phyloP scores from a whole-genome alignment of 92 coral and sea anemone species.

The Siderastrea radians region DNA sequence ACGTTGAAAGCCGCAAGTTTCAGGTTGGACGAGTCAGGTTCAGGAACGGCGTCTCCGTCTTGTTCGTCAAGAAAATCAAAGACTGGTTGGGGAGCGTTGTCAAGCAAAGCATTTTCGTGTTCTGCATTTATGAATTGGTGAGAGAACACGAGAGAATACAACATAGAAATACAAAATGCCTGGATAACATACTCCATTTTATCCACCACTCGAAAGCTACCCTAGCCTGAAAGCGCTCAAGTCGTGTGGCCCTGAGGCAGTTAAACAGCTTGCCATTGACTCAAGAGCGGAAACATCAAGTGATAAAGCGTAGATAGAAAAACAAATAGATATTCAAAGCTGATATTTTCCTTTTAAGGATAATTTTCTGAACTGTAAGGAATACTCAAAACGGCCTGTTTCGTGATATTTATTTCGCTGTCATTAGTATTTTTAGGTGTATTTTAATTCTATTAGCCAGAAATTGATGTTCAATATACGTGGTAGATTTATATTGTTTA shows the following conservation, averaged over 20 bases:
- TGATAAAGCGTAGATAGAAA: too few species aligned
- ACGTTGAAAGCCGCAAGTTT: slow-evolving; percentile 92
- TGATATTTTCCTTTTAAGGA: too few species aligned
- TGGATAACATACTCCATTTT: background rate
- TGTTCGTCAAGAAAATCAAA: background rate
- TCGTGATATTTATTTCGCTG: too few species aligned
- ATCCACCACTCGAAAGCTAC: background rate
- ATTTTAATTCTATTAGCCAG: too few species aligned
- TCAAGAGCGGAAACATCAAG: background rate
- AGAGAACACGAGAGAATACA: background rate
- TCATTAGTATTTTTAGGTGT: too few species aligned
- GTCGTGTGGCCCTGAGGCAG: background rate
- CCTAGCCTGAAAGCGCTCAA: too few species aligned
- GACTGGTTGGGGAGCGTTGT: background rate
- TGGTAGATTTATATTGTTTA: too few species aligned
- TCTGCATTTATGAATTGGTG: background rate
- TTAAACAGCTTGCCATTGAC: too few species aligned
- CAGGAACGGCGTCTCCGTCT: background rate
- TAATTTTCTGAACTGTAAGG: too few species aligned
- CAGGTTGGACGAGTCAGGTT: slow-evolving; percentile 41
- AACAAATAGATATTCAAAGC: background rate
- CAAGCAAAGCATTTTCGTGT: background rate
- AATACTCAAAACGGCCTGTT: too few species aligned
- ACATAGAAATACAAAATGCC: background rate
- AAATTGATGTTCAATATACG: too few species aligned